Conservation (phyloP, 37 sponge, comb jelly and placozoan species). For the Chondrilla cf. caribensis region DNA sequence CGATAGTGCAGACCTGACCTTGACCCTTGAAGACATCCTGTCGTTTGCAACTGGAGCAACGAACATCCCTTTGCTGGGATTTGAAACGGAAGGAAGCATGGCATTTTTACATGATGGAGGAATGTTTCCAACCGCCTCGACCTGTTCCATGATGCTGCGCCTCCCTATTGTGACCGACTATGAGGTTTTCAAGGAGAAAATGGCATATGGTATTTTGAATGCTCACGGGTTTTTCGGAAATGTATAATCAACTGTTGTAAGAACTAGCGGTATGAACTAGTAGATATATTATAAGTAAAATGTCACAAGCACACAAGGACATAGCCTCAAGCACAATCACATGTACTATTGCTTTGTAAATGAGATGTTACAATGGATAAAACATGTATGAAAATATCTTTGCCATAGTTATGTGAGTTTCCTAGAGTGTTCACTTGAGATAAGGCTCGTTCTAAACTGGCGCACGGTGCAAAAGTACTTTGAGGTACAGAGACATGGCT, state of each 20-base stretch:
- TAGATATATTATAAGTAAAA: not conserved
- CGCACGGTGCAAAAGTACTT: conserved; percentile 11
- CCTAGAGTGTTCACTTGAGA: conserved; percentile 1
- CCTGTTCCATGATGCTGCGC: not conserved
- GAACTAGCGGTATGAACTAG: not conserved
- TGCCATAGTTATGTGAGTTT: conserved; percentile 9
- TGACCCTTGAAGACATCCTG: conserved; percentile 16
- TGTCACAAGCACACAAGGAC: not conserved
- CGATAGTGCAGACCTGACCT: not conserved
- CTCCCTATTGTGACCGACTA: not conserved
- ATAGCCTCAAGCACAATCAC: not conserved
- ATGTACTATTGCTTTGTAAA: not conserved
- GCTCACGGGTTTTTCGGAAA: conserved; percentile 24
- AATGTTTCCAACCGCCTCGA: not conserved
- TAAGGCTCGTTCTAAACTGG: not conserved
- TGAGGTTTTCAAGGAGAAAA: conserved; percentile 7
- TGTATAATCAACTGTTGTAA: not conserved
- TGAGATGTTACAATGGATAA: not conserved
- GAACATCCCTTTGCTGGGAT: not conserved
- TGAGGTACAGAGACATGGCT: conserved; percentile 21
- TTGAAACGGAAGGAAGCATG: not conserved
- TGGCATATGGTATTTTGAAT: conserved; percentile 18
- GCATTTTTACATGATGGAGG: not conserved
- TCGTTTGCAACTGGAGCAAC: conserved; percentile 24
- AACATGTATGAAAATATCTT: conserved; percentile 8